These are phyloP conservation scores for Vidua chalybeata DNA, from an alignment of 2,113 vertebrate genomes.

Conservation along the genomic window DNA sequence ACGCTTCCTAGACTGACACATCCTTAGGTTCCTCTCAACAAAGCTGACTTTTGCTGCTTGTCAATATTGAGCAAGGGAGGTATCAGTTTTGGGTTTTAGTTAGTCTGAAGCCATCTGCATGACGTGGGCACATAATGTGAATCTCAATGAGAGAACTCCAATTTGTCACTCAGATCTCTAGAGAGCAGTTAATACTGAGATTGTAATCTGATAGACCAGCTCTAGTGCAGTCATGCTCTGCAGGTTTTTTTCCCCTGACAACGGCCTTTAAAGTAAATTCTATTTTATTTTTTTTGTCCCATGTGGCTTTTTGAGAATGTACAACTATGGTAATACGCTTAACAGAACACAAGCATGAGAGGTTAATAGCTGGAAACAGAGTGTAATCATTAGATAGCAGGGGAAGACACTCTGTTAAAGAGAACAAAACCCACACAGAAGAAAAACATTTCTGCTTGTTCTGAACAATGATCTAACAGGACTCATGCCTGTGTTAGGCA, in stretches of 20 bases:
- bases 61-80: neutral
- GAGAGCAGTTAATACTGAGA: neutral
- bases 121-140: neutral
- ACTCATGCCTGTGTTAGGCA: neutral
- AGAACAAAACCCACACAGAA: neutral
- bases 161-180: neutral
- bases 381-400: neutral
- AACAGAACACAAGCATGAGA: neutral
- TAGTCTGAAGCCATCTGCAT: neutral
- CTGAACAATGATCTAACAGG: neutral
- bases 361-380: neutral
- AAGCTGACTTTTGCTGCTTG: neutral
- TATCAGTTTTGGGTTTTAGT: neutral
- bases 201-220: neutral
- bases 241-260: neutral
- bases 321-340: neutral
- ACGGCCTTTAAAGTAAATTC: neutral
- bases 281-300: neutral
- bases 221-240: neutral
- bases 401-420: neutral
- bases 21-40: neutral
- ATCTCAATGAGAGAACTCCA: neutral
- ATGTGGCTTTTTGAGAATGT: neutral
- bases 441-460: neutral
- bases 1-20: neutral